Evolutionary conservation across 1,140 invertebrate genomes (phyloP), one percentile per base, ranked within the genome.

Genomic region (Helicoverpa armigera): DNA sequence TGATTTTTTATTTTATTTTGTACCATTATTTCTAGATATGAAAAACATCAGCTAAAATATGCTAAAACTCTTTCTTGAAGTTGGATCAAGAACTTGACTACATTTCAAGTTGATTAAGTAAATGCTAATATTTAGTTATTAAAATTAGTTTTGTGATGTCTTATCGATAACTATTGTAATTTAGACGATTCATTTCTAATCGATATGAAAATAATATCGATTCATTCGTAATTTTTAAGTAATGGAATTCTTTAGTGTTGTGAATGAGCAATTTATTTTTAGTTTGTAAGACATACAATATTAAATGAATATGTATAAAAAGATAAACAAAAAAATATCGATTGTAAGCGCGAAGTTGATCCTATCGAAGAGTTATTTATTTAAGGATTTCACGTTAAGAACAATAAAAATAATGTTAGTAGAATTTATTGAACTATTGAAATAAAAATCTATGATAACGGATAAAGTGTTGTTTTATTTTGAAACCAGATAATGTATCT

Each of bases 371-470:
- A 82, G 84, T 82, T 82, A 85, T 82, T 83, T 85, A 82, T 78
- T 77, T 83, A 83, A 51, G 54, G 35, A 82, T 54, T 69, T 72
- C 75, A 60, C 31, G 29, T 65, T 84, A 81, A 80, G 78, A 86
- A 85, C 82, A 83, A 82, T 85, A 83, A 83, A 85, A 14, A 63
- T 78, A 75, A 83, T 83, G 78, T 79, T 84, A 87, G 80, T 83
- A 80, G 81, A 87, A 76, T 79, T 82, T 87, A 85, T 87, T 82
- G 82, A 83, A 58, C 69, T 79, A 83, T 85, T 83, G 73, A 83
- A 87, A 85, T 87, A 87, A 87, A 85, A 75, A 75, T 81, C 50
- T 80, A 61, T 79, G 23, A 82, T 18, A 69, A 50, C 12, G 48
- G 10, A 23, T 10, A 43, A 35, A 54, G 58, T 75, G 16, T 70